A percentile compares a stretch with the other conserved stretches of the same genome.
Conservation (phyloP, 1,140 invertebrate species). For the Riptortus pedestris region DNA sequence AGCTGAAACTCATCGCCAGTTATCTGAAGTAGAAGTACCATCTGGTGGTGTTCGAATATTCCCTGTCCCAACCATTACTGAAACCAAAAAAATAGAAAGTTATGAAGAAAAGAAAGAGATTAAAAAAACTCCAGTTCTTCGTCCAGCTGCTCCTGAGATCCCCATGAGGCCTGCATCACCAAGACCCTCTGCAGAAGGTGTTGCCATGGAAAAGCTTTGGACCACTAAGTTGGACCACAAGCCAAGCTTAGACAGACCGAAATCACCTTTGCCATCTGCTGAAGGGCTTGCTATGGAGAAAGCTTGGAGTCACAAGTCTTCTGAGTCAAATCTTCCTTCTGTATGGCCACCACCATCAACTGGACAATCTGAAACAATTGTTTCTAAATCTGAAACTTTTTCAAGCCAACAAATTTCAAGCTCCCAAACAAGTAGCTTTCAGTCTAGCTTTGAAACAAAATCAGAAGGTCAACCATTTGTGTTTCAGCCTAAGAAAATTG, state of each 20-base stretch:
- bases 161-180: conserved; percentile 34
- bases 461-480: background rate
- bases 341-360: conserved; percentile 41
- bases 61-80: conserved; percentile 36
- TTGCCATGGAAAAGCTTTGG: conserved; percentile 53
- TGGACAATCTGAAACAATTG: conserved; percentile 8
- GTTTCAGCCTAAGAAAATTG: conserved; percentile 5
- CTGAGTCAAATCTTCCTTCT: conserved; percentile 37
- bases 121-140: conserved; percentile 6
- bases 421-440: background rate
- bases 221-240: conserved; percentile 24
- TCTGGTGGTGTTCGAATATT: conserved; percentile 52
- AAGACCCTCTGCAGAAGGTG: conserved; percentile 46
- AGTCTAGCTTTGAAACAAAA: background rate
- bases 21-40: conserved; percentile 48
- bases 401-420: background rate
- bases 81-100: conserved; percentile 25
- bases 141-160: conserved; percentile 24
- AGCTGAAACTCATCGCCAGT: conserved; percentile 47
- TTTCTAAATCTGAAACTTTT: background rate
- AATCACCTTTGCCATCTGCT: conserved; percentile 31
- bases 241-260: conserved; percentile 7
- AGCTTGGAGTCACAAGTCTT: conserved; percentile 42
- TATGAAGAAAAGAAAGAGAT: conserved; percentile 27
- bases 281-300: conserved; percentile 37